These are phyloP conservation scores for Eleginops maclovinus DNA, from an alignment of 2,113 vertebrate genomes.

Conservation along the genomic window DNA sequence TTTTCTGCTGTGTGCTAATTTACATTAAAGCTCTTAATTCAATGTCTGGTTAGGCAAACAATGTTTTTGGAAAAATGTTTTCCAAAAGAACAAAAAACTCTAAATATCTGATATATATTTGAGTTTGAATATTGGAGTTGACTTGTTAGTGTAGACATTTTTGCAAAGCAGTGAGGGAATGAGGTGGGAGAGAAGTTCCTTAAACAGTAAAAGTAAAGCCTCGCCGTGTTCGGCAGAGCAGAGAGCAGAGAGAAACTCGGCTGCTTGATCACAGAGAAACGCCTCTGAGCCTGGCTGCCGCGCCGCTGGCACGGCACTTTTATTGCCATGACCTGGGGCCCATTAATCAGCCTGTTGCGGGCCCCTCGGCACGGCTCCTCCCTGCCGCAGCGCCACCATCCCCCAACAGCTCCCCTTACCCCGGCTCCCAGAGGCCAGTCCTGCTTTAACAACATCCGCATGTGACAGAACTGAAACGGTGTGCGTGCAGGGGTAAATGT, in stretches of 20 bases:
- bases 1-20: not conserved
- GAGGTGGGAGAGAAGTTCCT: conserved; percentile 43
- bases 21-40: too few species aligned
- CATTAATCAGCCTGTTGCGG: conserved; percentile 81
- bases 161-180: conserved; percentile 6
- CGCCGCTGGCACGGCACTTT: conserved; percentile 77
- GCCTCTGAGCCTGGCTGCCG: conserved; percentile 72
- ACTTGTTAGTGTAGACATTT: conserved; percentile 18
- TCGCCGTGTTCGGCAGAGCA: conserved; percentile 55
- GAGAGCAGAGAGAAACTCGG: conserved; percentile 66
- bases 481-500: not conserved
- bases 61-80: too few species aligned
- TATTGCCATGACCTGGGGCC: conserved; percentile 79
- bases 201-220: conserved; percentile 68
- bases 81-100: not conserved
- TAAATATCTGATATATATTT: not conserved
- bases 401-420: conserved; percentile 21
- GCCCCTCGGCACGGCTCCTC: conserved; percentile 65
- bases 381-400: conserved; percentile 49
- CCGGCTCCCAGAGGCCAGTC: conserved; percentile 45
- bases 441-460: conserved; percentile 66
- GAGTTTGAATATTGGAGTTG: conserved; percentile 9
- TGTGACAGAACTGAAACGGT: conserved; percentile 51
- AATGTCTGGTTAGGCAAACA: too few species aligned
- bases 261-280: conserved; percentile 79